These are phyloP conservation scores for Lithosia quadra DNA, from an alignment of 2,888 invertebrate genomes.

Conservation along the genomic window DNA sequence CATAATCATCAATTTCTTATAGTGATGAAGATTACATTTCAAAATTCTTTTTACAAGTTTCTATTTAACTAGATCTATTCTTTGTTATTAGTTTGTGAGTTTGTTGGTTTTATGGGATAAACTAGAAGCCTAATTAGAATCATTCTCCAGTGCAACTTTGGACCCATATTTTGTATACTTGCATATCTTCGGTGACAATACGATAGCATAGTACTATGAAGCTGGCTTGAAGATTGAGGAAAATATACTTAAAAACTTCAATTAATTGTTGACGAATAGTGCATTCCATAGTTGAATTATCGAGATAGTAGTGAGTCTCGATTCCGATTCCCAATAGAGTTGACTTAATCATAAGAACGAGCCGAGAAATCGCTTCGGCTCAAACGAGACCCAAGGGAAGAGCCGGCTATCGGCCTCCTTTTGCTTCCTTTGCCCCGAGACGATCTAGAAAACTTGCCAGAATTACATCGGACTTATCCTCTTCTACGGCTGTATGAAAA, in stretches of 20 bases:
- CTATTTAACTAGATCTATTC: no score
- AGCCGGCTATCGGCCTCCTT: conserved; percentile 72
- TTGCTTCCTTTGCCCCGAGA: conserved; percentile 57
- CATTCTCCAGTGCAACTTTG: no score
- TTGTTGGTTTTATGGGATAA: no score
- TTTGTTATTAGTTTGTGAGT: no score
- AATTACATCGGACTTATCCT: conserved; percentile 71
- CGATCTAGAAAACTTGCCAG: conserved; percentile 66
- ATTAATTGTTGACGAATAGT: conserved; percentile 40
- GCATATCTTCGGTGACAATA: no score
- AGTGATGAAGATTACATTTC: no score
- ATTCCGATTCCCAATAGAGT: conserved; percentile 76
- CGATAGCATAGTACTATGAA: no score
- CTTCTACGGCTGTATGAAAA: conserved; percentile 64
- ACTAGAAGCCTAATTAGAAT: no score
- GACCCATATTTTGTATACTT: no score
- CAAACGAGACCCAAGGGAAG: conserved; percentile 80
- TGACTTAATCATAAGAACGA: conserved; percentile 85
- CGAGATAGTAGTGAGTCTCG: conserved; percentile 54
- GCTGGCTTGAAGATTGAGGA: no score
- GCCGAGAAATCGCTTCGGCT: conserved; percentile 81
- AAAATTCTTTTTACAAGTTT: no score
- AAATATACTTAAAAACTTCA: conserved; percentile 28
- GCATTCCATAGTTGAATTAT: conserved; percentile 46
- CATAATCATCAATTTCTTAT: no score